Base-by-base conservation (phyloP, 2,797 vertebrate genomes). In the Paramormyrops hopkinsi region DNA sequence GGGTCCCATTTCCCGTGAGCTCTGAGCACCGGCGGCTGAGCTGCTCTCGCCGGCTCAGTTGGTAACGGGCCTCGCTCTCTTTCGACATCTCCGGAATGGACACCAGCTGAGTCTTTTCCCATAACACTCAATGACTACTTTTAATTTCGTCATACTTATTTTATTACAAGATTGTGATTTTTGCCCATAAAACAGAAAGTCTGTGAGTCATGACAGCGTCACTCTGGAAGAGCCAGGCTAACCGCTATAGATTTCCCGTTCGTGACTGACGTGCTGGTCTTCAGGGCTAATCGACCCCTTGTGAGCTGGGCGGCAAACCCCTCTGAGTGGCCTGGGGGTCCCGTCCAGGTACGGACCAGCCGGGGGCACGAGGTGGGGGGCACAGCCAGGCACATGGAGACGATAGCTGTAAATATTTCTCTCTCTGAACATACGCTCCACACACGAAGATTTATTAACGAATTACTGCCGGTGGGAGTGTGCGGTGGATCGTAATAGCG, bases 231-330 rank as follows among this genome's bases (percentile, higher is more conserved):
- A 41, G 17, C 19, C 6, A 22, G 25, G 29, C 29, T 54, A 12
- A 12, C 19, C 48, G 6, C 22, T 37, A 5, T 17, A 19, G 7
- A 54, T 29, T 79, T 88, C 19, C 25, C 8, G 2, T 37, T 48
- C 3, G 44, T 17, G 48, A 37, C 29, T 4, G 65, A 88, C 17
- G 11, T 79, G 46, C 14, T 14, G 4, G 29, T 22, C 50, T 76
- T 25, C 65, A 11, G 44, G 88, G 89, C 89, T 92, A 93, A 94
- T 92, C 89, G 76, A 90, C 91, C 87, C 88, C 89, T 76, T 29
- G 88, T 90, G 89, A 90, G 90, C 92, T 89, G 89, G 92, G 90
- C 91, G 89, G 54, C 19, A 1, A 90, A 54, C 88, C 91, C 93
- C 76, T 59, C 90, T 6, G 76, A 89, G 90, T 91, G 91, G 83